Conservation (phyloP, 2,797 vertebrate genomes). For the Mus spretus region DNA sequence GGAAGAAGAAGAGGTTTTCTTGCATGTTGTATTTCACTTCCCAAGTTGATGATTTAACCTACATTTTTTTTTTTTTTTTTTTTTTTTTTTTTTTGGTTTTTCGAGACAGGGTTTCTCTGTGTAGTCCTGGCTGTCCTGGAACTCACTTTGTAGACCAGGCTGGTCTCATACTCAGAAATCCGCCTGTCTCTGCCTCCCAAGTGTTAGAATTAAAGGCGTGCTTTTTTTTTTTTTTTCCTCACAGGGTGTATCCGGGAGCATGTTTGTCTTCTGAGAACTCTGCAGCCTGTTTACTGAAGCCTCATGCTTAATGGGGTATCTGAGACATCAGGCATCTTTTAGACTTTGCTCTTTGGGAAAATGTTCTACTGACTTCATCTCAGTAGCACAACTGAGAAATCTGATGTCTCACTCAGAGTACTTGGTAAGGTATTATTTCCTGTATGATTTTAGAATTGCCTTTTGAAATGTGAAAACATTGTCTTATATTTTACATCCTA, state of each 20-base stretch:
- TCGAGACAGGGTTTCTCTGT: no score
- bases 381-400: neutral
- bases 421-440: constrained; percentile 4
- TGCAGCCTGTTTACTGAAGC: neutral
- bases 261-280: neutral
- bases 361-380: neutral
- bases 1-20: no score
- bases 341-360: constrained; percentile 12
- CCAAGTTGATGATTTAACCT: neutral
- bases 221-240: no score
- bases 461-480: constrained; percentile 38
- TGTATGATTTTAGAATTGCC: neutral
- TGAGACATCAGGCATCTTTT: neutral
- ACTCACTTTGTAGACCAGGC: no score
- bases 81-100: no score
- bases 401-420: neutral
- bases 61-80: neutral
- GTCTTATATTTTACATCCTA: neutral
- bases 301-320: constrained; percentile 11
- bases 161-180: no score
- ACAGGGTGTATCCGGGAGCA: neutral
- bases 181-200: no score
- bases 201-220: no score
- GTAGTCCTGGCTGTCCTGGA: no score
- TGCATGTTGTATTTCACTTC: neutral